Evolutionary conservation across 1,140 invertebrate genomes (phyloP).

Genomic region (Zaprionus camerounensis): DNA sequence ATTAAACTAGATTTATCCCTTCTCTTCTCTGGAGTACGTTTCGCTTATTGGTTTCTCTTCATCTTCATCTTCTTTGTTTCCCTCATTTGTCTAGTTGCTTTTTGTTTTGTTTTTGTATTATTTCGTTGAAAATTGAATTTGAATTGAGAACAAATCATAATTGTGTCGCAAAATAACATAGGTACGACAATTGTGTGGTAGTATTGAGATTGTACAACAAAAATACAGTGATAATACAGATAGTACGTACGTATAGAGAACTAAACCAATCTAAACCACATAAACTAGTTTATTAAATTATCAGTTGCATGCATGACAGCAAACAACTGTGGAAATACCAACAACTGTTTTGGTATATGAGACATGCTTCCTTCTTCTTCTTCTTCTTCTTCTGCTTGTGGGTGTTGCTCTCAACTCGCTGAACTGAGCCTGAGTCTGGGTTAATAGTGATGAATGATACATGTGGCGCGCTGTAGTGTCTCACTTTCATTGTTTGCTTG

Average conservation of each 20-base stretch:
- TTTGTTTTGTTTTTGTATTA: slow-evolving; percentile 13
- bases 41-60: slow-evolving; percentile 32
- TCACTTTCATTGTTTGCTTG: slow-evolving; percentile 13
- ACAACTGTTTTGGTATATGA: slow-evolving; percentile 48
- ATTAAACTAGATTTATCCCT: slow-evolving; percentile 78
- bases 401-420: slow-evolving; percentile 27
- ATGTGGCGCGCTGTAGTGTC: slow-evolving; percentile 19
- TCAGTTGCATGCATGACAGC: slow-evolving; percentile 31
- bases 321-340: slow-evolving; percentile 43
- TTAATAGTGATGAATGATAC: slow-evolving; percentile 18
- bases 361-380: neutral
- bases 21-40: slow-evolving; percentile 42
- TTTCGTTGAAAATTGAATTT: slow-evolving; percentile 25
- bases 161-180: slow-evolving; percentile 20
- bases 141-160: slow-evolving; percentile 19
- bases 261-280: slow-evolving; percentile 67
- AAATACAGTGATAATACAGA: slow-evolving; percentile 71
- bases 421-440: slow-evolving; percentile 18
- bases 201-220: slow-evolving; percentile 21
- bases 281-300: slow-evolving; percentile 62
- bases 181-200: neutral
- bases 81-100: slow-evolving; percentile 68
- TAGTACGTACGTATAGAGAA: slow-evolving; percentile 52
- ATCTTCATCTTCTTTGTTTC: slow-evolving; percentile 41
- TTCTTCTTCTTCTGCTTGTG: neutral